Conservation (phyloP, 2,888 invertebrate species). For the Sinotaia quadrata region DNA sequence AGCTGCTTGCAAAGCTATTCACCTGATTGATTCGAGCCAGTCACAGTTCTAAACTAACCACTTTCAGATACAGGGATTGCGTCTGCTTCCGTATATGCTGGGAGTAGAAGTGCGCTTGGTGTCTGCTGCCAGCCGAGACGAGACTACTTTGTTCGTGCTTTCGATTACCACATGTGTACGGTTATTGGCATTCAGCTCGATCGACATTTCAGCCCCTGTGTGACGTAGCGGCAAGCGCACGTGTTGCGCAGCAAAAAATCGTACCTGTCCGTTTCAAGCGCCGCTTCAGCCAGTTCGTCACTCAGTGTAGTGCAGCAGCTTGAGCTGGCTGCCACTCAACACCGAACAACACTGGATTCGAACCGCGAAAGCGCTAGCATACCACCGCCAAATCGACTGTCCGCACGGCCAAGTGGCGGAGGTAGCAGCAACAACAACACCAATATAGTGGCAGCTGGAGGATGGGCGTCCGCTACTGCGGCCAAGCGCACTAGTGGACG, state of each 20-base stretch:
- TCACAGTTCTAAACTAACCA: no score
- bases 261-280: not conserved
- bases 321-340: constrained; percentile 27
- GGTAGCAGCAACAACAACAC: constrained; percentile 8
- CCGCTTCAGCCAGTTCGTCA: no score
- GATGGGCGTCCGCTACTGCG: constrained; percentile 4
- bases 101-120: no score
- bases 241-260: not conserved
- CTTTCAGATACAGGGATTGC: no score
- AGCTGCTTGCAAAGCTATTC: not conserved
- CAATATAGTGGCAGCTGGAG: not conserved
- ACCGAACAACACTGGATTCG: constrained; percentile 47
- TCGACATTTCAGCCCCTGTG: not conserved
- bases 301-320: constrained; percentile 27
- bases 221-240: not conserved
- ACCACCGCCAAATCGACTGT: constrained; percentile 7
- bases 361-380: constrained; percentile 30
- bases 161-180: no score
- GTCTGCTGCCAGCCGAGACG: no score
- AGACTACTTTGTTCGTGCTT: no score
- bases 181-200: no score
- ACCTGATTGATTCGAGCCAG: not conserved
- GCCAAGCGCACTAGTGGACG: constrained; percentile 15
- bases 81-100: no score
- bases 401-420: constrained; percentile 5